Evolutionary conservation across 2,888 invertebrate genomes (phyloP), one percentile per base, ranked within the genome.

Genomic region (Asteroscopus sphinx): DNA sequence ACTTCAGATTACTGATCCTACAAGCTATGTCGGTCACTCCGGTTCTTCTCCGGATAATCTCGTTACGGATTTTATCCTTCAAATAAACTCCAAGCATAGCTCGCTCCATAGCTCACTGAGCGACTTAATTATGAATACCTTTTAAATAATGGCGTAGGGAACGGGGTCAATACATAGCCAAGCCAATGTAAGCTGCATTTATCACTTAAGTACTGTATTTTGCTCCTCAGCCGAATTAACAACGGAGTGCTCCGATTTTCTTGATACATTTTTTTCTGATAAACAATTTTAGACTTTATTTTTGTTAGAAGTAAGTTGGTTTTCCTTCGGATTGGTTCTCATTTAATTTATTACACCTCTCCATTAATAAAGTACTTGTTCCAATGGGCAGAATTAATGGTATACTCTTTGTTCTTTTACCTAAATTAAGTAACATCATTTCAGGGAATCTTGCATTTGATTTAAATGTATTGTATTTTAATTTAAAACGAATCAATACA

Each of bases 131-230:
- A n/a, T 9, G 21, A 37, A 15, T 32, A 92, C 93, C 93, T 85
- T 81, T 86, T 88, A 45, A 87, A 76, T 11, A 76, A 61, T 1
- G 85, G 74, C 6, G 87, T 80, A 4, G 65, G 67, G 0, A 78
- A 67, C 26, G 79, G 78, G 11, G 93, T 89, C 56, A 89, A 79
- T 0, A 93, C 84, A 62, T 89, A 79, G 0, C 87, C 81, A 0
- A 94, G 77, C 1, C 92, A 90, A 48, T 86, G 89, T 17, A 94
- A 72, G 40, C 77, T 88, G 49, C 89, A 90, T 57, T 87, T 77
- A 47, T 88, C 87, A 13, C 87, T 90, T 47, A 87, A 93, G 76
- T 86, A 91, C 54, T 86, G 80, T 5, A 90, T 66, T 65, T 85
- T 87, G 16, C 80, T 79, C 41, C 72, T 80, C 6, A 90, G 42